These are phyloP conservation scores for Heliconius sara DNA, from an alignment of 2,888 invertebrate genomes.

Conservation along the genomic window DNA sequence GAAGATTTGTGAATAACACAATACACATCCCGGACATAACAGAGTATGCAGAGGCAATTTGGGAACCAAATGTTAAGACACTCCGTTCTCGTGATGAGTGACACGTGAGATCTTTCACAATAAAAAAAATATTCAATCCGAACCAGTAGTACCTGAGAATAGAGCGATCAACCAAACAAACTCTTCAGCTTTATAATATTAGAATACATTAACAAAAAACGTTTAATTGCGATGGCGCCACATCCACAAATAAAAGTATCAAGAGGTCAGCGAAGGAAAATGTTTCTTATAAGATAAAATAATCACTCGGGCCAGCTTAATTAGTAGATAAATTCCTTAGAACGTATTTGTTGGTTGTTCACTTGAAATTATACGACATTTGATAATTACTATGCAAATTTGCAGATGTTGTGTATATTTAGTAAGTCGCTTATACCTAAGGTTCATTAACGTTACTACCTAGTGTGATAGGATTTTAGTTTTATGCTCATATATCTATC, in stretches of 20 bases:
- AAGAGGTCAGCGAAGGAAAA: background rate
- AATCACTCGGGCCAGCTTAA: conserved; percentile 26
- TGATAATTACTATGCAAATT: conserved; percentile 46
- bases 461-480: conserved; percentile 15
- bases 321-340: conserved; percentile 33
- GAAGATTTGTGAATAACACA: too few species aligned
- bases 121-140: too few species aligned
- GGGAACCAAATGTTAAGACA: too few species aligned
- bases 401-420: conserved; percentile 27
- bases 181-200: background rate
- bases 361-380: conserved; percentile 45
- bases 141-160: too few species aligned
- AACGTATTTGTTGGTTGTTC: conserved; percentile 6
- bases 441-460: conserved; percentile 16
- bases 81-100: too few species aligned
- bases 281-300: conserved; percentile 7
- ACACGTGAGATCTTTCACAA: too few species aligned
- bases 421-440: conserved; percentile 24
- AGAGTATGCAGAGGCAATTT: too few species aligned
- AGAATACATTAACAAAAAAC: background rate
- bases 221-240: background rate
- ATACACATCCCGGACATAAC: too few species aligned
- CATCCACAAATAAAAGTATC: background rate
- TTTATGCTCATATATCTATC: background rate
- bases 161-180: too few species aligned